Evolutionary conservation across 2,888 invertebrate genomes (phyloP).

Genomic region (Chrysotoxum bicinctum): DNA sequence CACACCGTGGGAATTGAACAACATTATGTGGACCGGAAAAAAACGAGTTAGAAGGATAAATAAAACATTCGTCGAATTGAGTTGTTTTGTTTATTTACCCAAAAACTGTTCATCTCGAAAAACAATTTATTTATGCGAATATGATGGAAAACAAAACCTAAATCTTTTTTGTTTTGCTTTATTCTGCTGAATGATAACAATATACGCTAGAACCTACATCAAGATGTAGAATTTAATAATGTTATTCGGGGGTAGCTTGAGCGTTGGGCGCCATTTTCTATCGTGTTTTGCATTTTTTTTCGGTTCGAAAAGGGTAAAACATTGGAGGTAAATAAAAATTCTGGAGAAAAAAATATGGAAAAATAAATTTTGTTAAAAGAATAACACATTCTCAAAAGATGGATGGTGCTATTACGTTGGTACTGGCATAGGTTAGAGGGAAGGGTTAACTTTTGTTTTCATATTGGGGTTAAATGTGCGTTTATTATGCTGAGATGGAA

Average conservation of each 20-base stretch:
- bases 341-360: constrained; percentile 61
- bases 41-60: constrained; percentile 28
- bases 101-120: constrained; percentile 58
- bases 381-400: constrained; percentile 38
- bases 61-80: constrained; percentile 56
- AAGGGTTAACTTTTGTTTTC: constrained; percentile 51
- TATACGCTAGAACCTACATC: background rate
- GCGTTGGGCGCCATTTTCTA: constrained; percentile 18
- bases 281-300: constrained; percentile 12
- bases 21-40: constrained; percentile 12
- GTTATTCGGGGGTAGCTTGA: background rate
- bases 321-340: constrained; percentile 48
- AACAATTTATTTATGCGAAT: constrained; percentile 67
- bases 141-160: constrained; percentile 59
- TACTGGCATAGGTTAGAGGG: background rate
- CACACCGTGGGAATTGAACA: constrained; percentile 60
- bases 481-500: background rate
- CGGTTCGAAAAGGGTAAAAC: constrained; percentile 9
- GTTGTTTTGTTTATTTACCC: constrained; percentile 57
- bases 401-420: constrained; percentile 7
- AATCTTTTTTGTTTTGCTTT: constrained; percentile 19
- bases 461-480: background rate
- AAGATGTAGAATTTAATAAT: background rate
- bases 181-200: constrained; percentile 11
- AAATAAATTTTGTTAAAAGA: constrained; percentile 65